phyloP scores from a whole-genome alignment of 2,888 invertebrate genomes.

The Melieria crassipennis region DNA sequence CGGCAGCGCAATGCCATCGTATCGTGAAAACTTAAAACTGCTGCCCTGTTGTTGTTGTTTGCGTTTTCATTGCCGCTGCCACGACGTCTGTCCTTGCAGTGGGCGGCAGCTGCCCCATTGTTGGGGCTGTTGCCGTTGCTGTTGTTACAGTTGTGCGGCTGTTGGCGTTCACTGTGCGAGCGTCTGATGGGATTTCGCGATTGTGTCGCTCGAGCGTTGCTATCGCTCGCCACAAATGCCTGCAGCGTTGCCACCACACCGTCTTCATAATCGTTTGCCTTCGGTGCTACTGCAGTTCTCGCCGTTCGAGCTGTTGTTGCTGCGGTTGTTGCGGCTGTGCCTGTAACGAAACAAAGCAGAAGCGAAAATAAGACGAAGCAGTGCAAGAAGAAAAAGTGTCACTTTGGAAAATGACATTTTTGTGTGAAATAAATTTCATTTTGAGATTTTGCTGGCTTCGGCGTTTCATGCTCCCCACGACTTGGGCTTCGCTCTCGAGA shows the following conservation, averaged over 20 bases:
- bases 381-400: slow-evolving; percentile 11
- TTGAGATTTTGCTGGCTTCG: not conserved
- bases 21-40: slow-evolving; percentile 70
- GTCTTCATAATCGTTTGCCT: not conserved
- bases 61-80: slow-evolving; percentile 24
- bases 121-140: slow-evolving; percentile 34
- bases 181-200: slow-evolving; percentile 65
- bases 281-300: slow-evolving; percentile 1
- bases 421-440: slow-evolving; percentile 24
- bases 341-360: slow-evolving; percentile 40
- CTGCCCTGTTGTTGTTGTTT: slow-evolving; percentile 38
- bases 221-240: slow-evolving; percentile 50
- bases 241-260: slow-evolving; percentile 22
- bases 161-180: slow-evolving; percentile 61
- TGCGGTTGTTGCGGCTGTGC: slow-evolving; percentile 38
- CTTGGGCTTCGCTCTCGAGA: too few species aligned
- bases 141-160: slow-evolving; percentile 34
- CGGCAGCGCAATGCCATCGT: slow-evolving; percentile 84
- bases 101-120: slow-evolving; percentile 2
- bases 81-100: slow-evolving; percentile 8
- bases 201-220: slow-evolving; percentile 51
- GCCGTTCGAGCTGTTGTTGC: slow-evolving; percentile 26
- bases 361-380: not conserved
- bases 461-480: not conserved
- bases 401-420: slow-evolving; percentile 24